Conservation (phyloP, 30 jellyfish, hydroid and myxozoan species). For the Mastigias papua region DNA sequence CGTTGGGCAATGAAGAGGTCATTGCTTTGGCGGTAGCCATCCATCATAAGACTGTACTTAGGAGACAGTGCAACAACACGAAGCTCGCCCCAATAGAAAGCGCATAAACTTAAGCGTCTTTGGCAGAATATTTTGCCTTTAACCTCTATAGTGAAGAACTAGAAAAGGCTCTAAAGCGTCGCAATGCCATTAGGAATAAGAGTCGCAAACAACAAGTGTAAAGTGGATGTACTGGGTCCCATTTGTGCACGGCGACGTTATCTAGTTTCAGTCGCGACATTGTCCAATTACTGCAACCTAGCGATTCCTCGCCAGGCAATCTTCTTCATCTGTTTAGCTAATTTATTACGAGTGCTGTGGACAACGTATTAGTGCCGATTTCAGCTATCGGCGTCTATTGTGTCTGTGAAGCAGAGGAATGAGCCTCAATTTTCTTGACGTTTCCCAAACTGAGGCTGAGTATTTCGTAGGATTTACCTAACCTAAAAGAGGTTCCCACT, state of each 20-base stretch:
- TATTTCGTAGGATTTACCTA: too few species aligned
- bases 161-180: background rate
- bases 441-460: too few species aligned
- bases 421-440: too few species aligned
- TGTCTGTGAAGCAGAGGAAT: background rate
- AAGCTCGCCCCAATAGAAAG: too few species aligned
- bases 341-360: constrained; percentile 25
- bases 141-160: too few species aligned
- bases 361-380: constrained; percentile 4
- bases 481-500: too few species aligned
- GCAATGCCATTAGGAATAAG: constrained; percentile 5
- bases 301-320: constrained; percentile 3
- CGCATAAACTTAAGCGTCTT: too few species aligned
- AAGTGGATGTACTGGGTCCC: background rate
- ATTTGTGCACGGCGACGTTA: constrained; percentile 16
- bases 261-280: constrained; percentile 13
- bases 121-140: too few species aligned
- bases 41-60: too few species aligned
- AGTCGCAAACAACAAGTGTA: background rate
- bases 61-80: too few species aligned
- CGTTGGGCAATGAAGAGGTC: too few species aligned
- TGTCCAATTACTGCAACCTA: background rate
- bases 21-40: too few species aligned
- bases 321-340: constrained; percentile 32
- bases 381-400: background rate